phyloP scores from a whole-genome alignment of 2,797 vertebrate species.

The Sebastes hopkinsi region DNA sequence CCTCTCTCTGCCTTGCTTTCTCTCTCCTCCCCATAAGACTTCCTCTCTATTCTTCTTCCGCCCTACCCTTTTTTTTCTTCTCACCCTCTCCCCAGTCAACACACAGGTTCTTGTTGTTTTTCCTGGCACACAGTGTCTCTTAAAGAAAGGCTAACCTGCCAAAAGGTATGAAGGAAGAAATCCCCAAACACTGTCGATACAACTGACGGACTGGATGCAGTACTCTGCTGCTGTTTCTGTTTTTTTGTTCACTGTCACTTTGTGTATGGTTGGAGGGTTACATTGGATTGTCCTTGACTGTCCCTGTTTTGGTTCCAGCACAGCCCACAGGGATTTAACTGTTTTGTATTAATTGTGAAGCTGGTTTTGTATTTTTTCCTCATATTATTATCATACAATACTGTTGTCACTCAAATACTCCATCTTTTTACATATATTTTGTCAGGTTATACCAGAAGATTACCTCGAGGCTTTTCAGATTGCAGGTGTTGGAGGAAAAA shows the following conservation, averaged over 20 bases:
- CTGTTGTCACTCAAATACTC: background rate
- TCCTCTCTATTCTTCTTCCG: slow-evolving; percentile 28
- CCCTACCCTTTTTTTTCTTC: background rate
- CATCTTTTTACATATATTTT: background rate
- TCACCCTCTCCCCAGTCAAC: background rate
- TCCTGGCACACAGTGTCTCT: slow-evolving; percentile 20
- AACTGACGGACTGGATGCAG: slow-evolving; percentile 1
- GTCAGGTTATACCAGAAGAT: slow-evolving; percentile 17
- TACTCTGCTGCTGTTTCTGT: background rate
- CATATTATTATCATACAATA: background rate
- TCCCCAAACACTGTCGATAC: background rate
- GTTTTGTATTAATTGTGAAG: background rate
- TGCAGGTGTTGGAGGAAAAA: slow-evolving; percentile 35
- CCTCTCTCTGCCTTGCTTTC: slow-evolving; percentile 30
- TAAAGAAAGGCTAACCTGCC: slow-evolving; percentile 45
- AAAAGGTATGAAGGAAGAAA: slow-evolving; percentile 39
- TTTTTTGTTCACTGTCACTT: background rate
- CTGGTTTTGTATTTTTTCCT: slow-evolving; percentile 1
- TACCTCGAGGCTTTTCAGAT: slow-evolving; percentile 27
- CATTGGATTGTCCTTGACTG: slow-evolving; percentile 44
- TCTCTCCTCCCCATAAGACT: slow-evolving; percentile 28
- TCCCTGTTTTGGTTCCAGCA: slow-evolving; percentile 13
- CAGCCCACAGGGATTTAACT: slow-evolving; percentile 10
- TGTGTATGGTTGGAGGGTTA: slow-evolving; percentile 17
- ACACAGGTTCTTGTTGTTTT: slow-evolving; percentile 13